A percentile compares a stretch with the other conserved stretches of the same genome.
Evolutionary conservation across 2,113 vertebrate species (phyloP).

Genomic region (Pandion haliaetus): DNA sequence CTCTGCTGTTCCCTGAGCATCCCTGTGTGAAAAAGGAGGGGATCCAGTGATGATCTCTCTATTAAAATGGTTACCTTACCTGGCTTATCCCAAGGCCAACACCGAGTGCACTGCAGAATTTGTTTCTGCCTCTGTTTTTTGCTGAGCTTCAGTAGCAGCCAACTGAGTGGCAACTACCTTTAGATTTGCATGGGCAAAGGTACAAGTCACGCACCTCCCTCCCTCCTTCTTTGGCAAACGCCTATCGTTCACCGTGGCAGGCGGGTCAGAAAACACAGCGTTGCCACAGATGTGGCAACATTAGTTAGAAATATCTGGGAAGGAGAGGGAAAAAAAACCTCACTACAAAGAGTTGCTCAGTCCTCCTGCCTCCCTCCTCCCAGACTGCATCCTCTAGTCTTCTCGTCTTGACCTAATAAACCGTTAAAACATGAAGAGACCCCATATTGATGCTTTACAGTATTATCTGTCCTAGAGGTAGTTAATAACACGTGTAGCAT

Average conservation of each 20-base stretch:
- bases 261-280: background rate
- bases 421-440: background rate
- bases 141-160: background rate
- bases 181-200: background rate
- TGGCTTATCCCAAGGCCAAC: background rate
- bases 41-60: background rate
- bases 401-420: background rate
- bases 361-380: background rate
- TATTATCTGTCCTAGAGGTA: background rate
- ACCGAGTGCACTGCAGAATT: background rate
- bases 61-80: background rate
- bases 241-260: accelerated
- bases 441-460: background rate
- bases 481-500: background rate
- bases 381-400: background rate
- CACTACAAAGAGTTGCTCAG: background rate
- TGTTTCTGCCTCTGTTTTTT: background rate
- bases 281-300: background rate
- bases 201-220: background rate
- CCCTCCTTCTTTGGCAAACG: background rate
- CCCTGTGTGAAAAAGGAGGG: background rate
- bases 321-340: background rate
- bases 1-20: background rate
- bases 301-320: background rate
- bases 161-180: background rate